Evolutionary conservation across 2,888 invertebrate genomes (phyloP).

Genomic region (Lasius fuliginosus): DNA sequence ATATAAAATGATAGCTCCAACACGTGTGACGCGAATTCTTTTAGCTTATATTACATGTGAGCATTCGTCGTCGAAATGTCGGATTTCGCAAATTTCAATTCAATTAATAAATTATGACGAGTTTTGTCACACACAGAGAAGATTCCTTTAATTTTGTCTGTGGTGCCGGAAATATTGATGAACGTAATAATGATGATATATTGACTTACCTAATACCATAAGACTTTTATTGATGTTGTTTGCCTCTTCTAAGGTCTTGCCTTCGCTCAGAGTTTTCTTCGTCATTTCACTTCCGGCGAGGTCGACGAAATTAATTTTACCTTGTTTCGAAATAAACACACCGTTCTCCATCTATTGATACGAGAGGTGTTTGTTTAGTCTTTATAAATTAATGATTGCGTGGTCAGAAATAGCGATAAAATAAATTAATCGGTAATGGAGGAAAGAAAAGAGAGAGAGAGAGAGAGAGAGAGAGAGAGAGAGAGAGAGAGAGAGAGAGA

Average conservation of each 20-base stretch:
- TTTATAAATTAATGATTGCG: background rate
- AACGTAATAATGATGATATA: background rate
- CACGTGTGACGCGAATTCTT: background rate
- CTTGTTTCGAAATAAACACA: constrained; percentile 95
- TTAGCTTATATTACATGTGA: background rate
- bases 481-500: background rate
- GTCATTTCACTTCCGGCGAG: constrained; percentile 99
- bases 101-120: constrained; percentile 4
- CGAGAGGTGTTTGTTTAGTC: background rate
- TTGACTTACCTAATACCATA: constrained; percentile 93
- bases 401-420: background rate
- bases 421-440: background rate
- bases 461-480: background rate
- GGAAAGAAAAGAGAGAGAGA: too few species aligned
- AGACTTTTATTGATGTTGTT: constrained; percentile 98
- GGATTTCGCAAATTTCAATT: background rate
- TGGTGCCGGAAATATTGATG: background rate
- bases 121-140: background rate
- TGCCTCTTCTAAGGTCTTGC: constrained; percentile 96
- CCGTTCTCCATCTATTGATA: constrained; percentile 89
- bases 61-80: background rate
- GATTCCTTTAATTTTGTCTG: background rate
- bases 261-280: constrained; percentile 95
- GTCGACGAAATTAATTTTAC: constrained; percentile 98
- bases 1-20: background rate